Evolutionary conservation across 2,888 invertebrate species (phyloP).

Genomic region (Thalpophila matura): DNA sequence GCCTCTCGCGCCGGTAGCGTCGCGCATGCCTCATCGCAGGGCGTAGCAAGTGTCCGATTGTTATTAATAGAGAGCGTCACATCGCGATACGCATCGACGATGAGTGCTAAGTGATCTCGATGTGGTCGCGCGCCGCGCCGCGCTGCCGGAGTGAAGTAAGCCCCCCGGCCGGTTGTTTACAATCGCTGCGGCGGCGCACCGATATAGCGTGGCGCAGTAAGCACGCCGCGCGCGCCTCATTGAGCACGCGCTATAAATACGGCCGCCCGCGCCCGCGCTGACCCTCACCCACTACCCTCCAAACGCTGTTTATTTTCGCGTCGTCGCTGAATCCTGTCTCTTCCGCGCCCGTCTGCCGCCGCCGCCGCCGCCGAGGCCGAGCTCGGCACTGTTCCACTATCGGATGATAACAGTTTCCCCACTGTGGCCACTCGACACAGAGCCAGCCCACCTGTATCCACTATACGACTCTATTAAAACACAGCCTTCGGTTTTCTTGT

Average conservation of each 20-base stretch:
- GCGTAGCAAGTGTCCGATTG: conserved; percentile 20
- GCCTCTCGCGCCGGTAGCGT: conserved; percentile 5
- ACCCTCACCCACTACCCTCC: conserved; percentile 85
- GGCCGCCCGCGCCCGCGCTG: conserved; percentile 56
- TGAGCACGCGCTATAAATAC: conserved; percentile 81
- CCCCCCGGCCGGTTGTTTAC: conserved; percentile 62
- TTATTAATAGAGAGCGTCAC: neutral
- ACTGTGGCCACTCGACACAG: neutral
- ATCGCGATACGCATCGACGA: neutral
- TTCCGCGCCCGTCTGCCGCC: conserved; percentile 23
- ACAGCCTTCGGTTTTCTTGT: too few relatives aligned
- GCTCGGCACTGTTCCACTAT: neutral
- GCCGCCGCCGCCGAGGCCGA: neutral
- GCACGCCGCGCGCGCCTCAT: conserved; percentile 69
- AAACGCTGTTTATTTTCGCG: conserved; percentile 71
- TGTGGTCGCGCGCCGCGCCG: conserved; percentile 20
- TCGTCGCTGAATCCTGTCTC: conserved; percentile 13
- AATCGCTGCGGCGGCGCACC: conserved; percentile 60
- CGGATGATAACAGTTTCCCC: neutral
- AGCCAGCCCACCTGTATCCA: too few relatives aligned
- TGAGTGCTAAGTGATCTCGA: conserved; percentile 38
- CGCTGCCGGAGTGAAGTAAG: conserved; percentile 20
- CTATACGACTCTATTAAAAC: neutral
- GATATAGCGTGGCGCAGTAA: conserved; percentile 66
- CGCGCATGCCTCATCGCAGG: conserved; percentile 38